Evolutionary conservation across 1,140 invertebrate species (phyloP).

Genomic region (Notospermus geniculatus): DNA sequence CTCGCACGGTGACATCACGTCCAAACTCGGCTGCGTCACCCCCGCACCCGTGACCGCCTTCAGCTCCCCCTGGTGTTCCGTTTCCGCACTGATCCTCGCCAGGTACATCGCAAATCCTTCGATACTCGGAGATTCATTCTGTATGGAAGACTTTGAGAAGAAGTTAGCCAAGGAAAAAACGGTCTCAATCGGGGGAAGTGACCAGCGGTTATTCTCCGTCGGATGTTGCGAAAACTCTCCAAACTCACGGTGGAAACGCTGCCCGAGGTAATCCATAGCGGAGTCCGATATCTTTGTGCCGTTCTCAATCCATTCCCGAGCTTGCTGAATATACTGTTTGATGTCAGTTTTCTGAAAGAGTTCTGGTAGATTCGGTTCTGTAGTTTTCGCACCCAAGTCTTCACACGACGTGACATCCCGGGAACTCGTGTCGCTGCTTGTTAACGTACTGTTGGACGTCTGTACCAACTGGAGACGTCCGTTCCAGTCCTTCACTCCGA

Average conservation of each 20-base stretch:
- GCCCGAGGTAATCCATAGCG: constrained; percentile 4
- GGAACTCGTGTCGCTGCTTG: neutral
- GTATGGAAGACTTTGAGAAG: constrained; percentile 6
- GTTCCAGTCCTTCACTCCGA: too few relatives aligned
- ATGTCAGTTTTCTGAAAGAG: neutral
- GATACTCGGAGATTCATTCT: neutral
- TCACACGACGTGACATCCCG: neutral
- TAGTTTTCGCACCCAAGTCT: neutral
- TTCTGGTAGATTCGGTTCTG: neutral
- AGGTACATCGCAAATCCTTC: constrained; percentile 8
- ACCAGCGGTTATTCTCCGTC: constrained; percentile 4
- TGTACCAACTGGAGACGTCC: too few relatives aligned
- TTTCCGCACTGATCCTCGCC: neutral
- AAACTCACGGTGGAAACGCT: neutral
- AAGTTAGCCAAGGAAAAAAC: constrained; percentile 5
- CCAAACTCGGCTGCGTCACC: too few relatives aligned
- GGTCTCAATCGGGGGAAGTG: constrained; percentile 3
- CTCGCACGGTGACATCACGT: too few relatives aligned
- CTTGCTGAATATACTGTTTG: neutral
- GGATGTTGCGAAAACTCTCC: neutral
- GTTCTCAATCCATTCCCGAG: constrained; percentile 6
- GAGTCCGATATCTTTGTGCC: constrained; percentile 3
- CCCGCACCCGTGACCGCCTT: too few relatives aligned
- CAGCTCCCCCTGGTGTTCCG: neutral
- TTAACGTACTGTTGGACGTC: too few relatives aligned